Evolutionary conservation across 1,140 invertebrate genomes (phyloP).

Genomic region (Lerema accius): DNA sequence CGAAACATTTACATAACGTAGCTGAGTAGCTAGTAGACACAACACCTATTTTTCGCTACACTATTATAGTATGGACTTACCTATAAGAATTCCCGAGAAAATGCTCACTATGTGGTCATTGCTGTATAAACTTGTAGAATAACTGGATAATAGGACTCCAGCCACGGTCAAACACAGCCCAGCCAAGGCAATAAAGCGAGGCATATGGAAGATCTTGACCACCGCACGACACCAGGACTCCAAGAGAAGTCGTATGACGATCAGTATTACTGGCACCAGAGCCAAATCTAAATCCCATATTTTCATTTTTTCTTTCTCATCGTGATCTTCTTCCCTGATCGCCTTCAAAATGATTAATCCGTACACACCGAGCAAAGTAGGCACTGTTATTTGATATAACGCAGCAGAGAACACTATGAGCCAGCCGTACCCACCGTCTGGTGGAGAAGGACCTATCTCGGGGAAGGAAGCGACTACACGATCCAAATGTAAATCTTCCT

Average conservation of each 20-base stretch:
- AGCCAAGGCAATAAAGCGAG: slow-evolving; percentile 79
- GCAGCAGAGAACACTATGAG: slow-evolving; percentile 83
- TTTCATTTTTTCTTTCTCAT: slow-evolving; percentile 66
- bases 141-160: slow-evolving; percentile 75
- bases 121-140: slow-evolving; percentile 62
- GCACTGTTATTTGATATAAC: slow-evolving; percentile 84
- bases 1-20: slow-evolving; percentile 11
- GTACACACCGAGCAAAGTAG: slow-evolving; percentile 81
- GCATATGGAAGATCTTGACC: slow-evolving; percentile 81
- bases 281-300: slow-evolving; percentile 82
- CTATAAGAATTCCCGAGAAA: slow-evolving; percentile 76
- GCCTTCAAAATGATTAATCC: slow-evolving; percentile 82
- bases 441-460: slow-evolving; percentile 85
- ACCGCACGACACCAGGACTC: slow-evolving; percentile 84
- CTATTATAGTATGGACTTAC: slow-evolving; percentile 49
- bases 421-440: slow-evolving; percentile 87
- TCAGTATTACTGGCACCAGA: slow-evolving; percentile 82
- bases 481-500: slow-evolving; percentile 71
- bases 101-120: slow-evolving; percentile 76
- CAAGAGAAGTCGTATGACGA: slow-evolving; percentile 78
- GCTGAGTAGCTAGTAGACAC: background rate
- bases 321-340: slow-evolving; percentile 62
- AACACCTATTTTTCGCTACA: slow-evolving; percentile 6
- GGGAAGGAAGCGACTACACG: slow-evolving; percentile 84
- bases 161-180: slow-evolving; percentile 78